Base-by-base conservation (phyloP, 2,888 invertebrate species). In the Amblyjoppa fuscipennis region DNA sequence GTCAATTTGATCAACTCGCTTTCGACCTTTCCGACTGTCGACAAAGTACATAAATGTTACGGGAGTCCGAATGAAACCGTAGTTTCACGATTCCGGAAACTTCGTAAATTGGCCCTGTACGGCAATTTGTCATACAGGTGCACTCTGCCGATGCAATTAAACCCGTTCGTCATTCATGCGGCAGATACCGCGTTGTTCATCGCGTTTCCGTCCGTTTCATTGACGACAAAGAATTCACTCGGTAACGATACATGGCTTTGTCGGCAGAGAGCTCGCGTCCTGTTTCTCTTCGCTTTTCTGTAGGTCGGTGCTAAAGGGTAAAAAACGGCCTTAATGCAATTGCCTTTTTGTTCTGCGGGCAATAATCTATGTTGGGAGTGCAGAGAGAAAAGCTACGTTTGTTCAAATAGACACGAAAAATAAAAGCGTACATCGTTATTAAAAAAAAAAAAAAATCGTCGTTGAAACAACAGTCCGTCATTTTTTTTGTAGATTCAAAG, bases 71-170 rank as follows among this genome's bases (percentile, higher is more conserved):
- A 74, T 51, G 66, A 66, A 71, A 53, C 16, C 28, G 41, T 41
- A 73, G 20, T 31, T 61, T 38, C 41, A 64, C 45, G 66, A 16
- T 66, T 38, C 34, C n/a, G 66, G 28, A 38, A 49, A 64, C 64
- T 59, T 49, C 20, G 51, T 41, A 59, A 77, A 84, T 77, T 84
- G 83, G 64, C 64, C 34, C 56, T 34, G 20, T 31, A 64, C 41
- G 25, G 79, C 64, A 53, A 16, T 71, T 53, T 73, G 64, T 71
- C 20, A 61, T 70, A 64, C 49, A 56, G 64, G 64, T 64, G 28
- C 45, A 66, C 34, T 20, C 74, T 45, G 41, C 41, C 64, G 45
- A 79, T 64, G 75, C 76, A 81, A 84, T 84, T 81, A 77, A 73
- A 71, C 51, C 68, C 59, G 59, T 71, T 61, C 51, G 25, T 61